Conservation (phyloP, 2,888 invertebrate genomes). For the Dascillus cervinus region DNA sequence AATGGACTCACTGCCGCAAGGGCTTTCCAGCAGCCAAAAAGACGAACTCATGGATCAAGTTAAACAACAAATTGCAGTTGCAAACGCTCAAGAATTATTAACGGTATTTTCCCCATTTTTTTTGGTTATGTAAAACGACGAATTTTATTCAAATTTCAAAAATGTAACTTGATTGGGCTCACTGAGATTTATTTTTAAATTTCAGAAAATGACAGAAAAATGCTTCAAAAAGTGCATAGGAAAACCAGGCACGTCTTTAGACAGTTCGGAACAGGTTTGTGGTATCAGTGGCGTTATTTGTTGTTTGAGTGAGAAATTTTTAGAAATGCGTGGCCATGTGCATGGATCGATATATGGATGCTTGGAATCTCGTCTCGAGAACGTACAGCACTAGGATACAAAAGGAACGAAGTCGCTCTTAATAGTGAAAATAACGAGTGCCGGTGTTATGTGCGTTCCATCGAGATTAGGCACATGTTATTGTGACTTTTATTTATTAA, state of each 20-base stretch:
- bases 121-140: constrained; percentile 3
- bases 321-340: constrained; percentile 97
- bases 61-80: constrained; percentile 90
- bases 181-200: too few species aligned
- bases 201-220: constrained; percentile 92
- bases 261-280: constrained; percentile 72
- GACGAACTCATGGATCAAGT: constrained; percentile 90
- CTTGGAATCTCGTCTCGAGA: constrained; percentile 87
- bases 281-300: background rate
- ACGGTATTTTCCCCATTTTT: constrained; percentile 49
- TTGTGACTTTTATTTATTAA: too few species aligned
- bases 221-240: constrained; percentile 91
- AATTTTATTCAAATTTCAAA: constrained; percentile 15
- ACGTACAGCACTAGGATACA: constrained; percentile 82
- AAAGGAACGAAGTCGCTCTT: constrained; percentile 53
- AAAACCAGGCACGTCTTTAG: constrained; percentile 84
- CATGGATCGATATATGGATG: constrained; percentile 97
- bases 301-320: constrained; percentile 26
- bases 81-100: constrained; percentile 86
- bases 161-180: too few species aligned
- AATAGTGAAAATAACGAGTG: constrained; percentile 4
- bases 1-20: constrained; percentile 54
- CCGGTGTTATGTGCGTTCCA: too few species aligned
- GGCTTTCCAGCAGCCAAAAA: constrained; percentile 62
- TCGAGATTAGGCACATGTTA: too few species aligned